A percentile compares a stretch with the other conserved stretches of the same genome.
These are phyloP conservation scores for Odontesthes bonariensis DNA, from an alignment of 2,113 vertebrate genomes.

Conservation along the genomic window DNA sequence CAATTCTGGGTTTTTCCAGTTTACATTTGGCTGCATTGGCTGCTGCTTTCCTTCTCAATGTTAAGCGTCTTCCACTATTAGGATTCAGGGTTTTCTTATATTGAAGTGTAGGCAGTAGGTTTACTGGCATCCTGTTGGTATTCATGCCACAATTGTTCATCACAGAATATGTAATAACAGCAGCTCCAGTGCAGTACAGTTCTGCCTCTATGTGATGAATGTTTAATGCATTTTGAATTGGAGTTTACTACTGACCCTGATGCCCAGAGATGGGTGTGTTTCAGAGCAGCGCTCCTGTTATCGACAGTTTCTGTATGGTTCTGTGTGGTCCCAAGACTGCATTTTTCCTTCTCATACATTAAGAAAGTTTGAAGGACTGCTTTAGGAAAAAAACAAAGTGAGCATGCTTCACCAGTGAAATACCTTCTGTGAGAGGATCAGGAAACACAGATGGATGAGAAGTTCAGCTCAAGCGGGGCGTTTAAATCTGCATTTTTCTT, in stretches of 20 bases:
- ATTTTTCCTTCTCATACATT: neutral
- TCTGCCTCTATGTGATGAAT: constrained; percentile 57
- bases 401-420: neutral
- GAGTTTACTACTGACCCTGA: constrained; percentile 50
- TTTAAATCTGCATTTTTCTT: neutral
- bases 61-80: constrained; percentile 1
- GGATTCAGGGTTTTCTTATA: constrained; percentile 10
- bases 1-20: neutral
- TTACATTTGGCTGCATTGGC: neutral
- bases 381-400: neutral
- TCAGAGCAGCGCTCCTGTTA: constrained; percentile 25
- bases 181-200: constrained; percentile 6
- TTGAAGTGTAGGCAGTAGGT: constrained; percentile 4
- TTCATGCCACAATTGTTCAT: constrained; percentile 41
- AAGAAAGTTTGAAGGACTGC: neutral
- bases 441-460: neutral
- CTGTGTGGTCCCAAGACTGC: neutral
- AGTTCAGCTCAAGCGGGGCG: neutral
- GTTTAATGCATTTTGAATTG: constrained; percentile 73
- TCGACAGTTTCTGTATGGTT: constrained; percentile 16
- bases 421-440: neutral
- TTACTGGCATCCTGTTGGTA: constrained; percentile 35
- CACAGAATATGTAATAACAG: constrained; percentile 25
- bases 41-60: neutral
- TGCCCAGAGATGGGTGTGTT: constrained; percentile 25